Evolutionary conservation across 2,797 vertebrate genomes (phyloP).

Genomic region (Manis javanica): DNA sequence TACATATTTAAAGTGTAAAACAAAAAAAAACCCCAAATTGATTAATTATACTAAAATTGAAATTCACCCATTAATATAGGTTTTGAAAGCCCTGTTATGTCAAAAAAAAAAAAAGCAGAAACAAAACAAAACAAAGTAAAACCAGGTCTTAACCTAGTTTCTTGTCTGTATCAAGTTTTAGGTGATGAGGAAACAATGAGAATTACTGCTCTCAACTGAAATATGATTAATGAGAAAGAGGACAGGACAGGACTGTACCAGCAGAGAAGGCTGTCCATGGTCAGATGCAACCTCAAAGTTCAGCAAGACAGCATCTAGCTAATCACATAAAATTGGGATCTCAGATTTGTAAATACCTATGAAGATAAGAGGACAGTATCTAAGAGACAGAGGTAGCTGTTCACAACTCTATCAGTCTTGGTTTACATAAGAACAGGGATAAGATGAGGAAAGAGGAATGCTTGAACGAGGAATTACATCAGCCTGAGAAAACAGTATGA

Average conservation of each 20-base stretch:
- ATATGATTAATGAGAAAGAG: not conserved
- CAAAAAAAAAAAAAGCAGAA: not conserved
- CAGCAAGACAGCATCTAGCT: not conserved
- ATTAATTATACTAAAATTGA: constrained; percentile 52
- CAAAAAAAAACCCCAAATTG: not conserved
- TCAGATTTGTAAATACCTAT: not conserved
- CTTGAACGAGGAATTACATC: not conserved
- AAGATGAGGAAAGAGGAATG: not conserved
- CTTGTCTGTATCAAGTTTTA: not conserved
- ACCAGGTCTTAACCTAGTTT: not conserved
- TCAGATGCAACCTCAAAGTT: not conserved
- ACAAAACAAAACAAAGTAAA: not conserved
- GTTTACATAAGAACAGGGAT: not conserved
- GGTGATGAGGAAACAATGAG: not conserved
- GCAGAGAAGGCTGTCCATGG: not conserved
- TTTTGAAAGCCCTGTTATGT: constrained; percentile 35
- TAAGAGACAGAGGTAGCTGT: not conserved
- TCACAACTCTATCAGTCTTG: not conserved
- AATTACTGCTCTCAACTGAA: not conserved
- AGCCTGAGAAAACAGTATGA: not conserved
- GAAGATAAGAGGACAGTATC: not conserved
- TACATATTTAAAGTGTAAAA: constrained; percentile 10
- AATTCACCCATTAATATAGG: not conserved
- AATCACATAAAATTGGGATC: not conserved
- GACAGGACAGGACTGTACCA: not conserved